phyloP scores from a whole-genome alignment of 2,888 invertebrate genomes.

The Trilocha varians region DNA sequence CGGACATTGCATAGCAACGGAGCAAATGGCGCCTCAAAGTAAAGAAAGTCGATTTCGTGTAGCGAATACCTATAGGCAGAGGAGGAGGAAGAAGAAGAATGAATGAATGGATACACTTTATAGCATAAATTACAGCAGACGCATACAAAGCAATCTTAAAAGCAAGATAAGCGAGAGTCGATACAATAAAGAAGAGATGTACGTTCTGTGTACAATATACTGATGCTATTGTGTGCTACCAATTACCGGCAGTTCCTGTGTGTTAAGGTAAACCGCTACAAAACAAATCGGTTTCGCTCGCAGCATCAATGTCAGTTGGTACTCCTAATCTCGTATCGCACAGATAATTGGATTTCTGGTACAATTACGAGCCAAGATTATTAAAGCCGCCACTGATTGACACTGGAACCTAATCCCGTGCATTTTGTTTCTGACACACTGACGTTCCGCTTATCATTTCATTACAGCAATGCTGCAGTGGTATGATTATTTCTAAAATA shows the following conservation, averaged over 20 bases:
- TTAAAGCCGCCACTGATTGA: conserved; percentile 46
- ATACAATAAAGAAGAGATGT: too few species aligned
- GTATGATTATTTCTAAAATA: too few species aligned
- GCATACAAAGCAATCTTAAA: too few species aligned
- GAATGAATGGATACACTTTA: too few species aligned
- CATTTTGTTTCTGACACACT: conserved; percentile 27
- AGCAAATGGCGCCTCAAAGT: too few species aligned
- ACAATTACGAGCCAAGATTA: conserved; percentile 46
- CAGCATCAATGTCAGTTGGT: conserved; percentile 3
- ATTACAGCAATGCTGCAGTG: too few species aligned
- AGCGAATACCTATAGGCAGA: too few species aligned
- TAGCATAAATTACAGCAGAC: too few species aligned
- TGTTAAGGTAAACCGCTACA: background rate
- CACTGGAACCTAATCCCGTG: conserved; percentile 39
- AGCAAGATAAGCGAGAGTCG: too few species aligned
- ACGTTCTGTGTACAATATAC: background rate
- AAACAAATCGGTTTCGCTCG: conserved; percentile 1
- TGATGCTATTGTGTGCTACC: background rate
- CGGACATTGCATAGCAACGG: too few species aligned
- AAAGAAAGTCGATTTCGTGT: too few species aligned
- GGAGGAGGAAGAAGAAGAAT: too few species aligned
- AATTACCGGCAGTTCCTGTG: background rate
- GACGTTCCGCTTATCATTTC: background rate
- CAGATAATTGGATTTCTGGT: conserved; percentile 38
- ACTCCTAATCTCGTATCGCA: conserved; percentile 19